These are phyloP conservation scores for Agrotis puta DNA, from an alignment of 2,888 invertebrate genomes.

Conservation along the genomic window DNA sequence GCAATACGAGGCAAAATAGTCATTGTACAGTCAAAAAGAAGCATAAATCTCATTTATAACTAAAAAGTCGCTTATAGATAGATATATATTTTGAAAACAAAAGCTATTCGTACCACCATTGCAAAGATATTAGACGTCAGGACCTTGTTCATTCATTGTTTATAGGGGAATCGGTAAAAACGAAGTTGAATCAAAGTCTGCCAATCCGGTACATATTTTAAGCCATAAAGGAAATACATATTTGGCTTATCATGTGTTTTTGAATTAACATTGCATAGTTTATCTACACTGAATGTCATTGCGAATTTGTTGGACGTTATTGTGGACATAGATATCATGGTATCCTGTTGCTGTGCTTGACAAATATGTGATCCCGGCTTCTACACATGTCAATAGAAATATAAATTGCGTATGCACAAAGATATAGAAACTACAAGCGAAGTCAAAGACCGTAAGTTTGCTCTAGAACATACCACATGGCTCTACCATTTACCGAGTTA, in stretches of 20 bases:
- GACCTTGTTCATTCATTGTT: background rate
- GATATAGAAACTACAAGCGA: too few species aligned
- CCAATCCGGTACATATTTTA: background rate
- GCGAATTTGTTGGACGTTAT: background rate
- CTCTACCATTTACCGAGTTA: too few species aligned
- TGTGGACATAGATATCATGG: background rate
- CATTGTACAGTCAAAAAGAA: too few species aligned
- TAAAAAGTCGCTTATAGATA: too few species aligned
- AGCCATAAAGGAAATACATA: background rate
- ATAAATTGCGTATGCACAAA: background rate
- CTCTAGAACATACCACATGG: too few species aligned
- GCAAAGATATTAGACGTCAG: background rate
- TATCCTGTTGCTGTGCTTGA: slow-evolving; percentile 1
- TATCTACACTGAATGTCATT: slow-evolving; percentile 16
- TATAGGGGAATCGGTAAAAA: background rate
- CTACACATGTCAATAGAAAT: background rate
- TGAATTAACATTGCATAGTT: slow-evolving; percentile 23
- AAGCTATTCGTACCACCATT: too few species aligned
- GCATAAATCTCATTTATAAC: too few species aligned
- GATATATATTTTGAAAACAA: too few species aligned
- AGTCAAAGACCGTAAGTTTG: too few species aligned
- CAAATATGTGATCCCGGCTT: background rate
- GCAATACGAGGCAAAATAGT: too few species aligned
- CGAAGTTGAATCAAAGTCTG: background rate
- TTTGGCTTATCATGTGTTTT: slow-evolving; percentile 32